Percentiles rank a stretch among this genome's conserved stretches.
Conservation (phyloP, 2,888 invertebrate genomes). For the Sarcophaga subvicina region DNA sequence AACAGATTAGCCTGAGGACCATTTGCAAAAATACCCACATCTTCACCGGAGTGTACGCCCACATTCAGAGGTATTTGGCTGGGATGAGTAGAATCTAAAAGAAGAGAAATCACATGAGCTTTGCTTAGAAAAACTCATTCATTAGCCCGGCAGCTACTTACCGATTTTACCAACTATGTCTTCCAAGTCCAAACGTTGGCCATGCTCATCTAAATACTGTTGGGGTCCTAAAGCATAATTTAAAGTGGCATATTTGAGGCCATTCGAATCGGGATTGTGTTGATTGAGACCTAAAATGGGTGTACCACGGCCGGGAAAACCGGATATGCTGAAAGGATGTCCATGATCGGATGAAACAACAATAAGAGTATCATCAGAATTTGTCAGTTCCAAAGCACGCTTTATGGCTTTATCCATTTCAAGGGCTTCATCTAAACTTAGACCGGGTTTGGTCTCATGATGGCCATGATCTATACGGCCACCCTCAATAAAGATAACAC, state of each 20-base stretch:
- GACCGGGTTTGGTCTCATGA: slow-evolving; percentile 85
- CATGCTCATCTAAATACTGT: slow-evolving; percentile 29
- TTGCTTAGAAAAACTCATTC: neutral
- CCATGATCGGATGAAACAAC: slow-evolving; percentile 91
- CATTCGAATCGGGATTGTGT: slow-evolving; percentile 71
- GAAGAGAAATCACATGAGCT: neutral
- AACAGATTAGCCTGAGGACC: slow-evolving; percentile 92
- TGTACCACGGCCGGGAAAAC: slow-evolving; percentile 85
- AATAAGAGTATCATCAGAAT: slow-evolving; percentile 87
- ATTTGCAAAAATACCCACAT: slow-evolving; percentile 89
- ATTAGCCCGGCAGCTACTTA: neutral
- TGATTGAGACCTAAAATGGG: slow-evolving; percentile 82
- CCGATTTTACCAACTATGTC: neutral
- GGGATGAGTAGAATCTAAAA: slow-evolving; percentile 68
- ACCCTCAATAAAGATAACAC: slow-evolving; percentile 85
- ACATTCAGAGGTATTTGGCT: slow-evolving; percentile 75
- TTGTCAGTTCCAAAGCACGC: slow-evolving; percentile 84
- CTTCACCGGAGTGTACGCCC: slow-evolving; percentile 90
- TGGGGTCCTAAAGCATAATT: slow-evolving; percentile 88
- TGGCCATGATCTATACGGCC: slow-evolving; percentile 90
- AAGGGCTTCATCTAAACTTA: slow-evolving; percentile 89
- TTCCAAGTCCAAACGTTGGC: slow-evolving; percentile 6
- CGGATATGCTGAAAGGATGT: slow-evolving; percentile 88
- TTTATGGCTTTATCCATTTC: slow-evolving; percentile 88
- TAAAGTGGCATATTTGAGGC: slow-evolving; percentile 85